Percentiles rank a stretch among this genome's conserved stretches.
Conservation (phyloP, 2,113 vertebrate species). For the Symphodus melops region DNA sequence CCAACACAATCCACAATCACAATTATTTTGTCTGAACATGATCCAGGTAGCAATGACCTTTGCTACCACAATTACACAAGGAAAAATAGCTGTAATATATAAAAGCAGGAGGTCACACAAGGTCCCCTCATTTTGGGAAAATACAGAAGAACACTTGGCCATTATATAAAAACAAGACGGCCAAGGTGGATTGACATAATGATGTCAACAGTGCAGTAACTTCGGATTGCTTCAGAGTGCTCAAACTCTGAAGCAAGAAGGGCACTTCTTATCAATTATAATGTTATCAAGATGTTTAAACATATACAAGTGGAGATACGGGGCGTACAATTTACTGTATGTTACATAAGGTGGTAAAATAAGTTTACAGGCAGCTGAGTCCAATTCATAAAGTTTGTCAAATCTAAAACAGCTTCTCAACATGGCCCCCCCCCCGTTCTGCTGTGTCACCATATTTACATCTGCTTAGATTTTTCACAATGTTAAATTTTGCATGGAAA, state of each 20-base stretch:
- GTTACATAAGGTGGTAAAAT: neutral
- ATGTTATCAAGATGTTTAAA: neutral
- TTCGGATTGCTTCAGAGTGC: neutral
- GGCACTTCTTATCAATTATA: constrained; percentile 6
- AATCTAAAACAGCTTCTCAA: neutral
- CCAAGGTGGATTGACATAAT: neutral
- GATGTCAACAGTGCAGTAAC: neutral
- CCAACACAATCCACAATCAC: neutral
- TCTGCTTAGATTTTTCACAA: neutral
- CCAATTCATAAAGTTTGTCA: neutral
- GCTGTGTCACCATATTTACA: neutral
- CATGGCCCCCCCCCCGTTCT: neutral
- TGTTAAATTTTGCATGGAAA: neutral
- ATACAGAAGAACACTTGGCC: neutral
- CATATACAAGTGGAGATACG: neutral
- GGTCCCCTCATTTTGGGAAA: neutral
- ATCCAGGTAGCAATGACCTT: neutral
- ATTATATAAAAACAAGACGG: neutral
- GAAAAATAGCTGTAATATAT: neutral
- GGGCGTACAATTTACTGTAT: neutral
- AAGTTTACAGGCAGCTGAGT: neutral
- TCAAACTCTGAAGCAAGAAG: too few relatives aligned
- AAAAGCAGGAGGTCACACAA: too few relatives aligned
- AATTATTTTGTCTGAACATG: neutral
- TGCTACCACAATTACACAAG: neutral